Base-by-base conservation (phyloP, 2,113 vertebrate species). In the Pelusios castaneus region DNA sequence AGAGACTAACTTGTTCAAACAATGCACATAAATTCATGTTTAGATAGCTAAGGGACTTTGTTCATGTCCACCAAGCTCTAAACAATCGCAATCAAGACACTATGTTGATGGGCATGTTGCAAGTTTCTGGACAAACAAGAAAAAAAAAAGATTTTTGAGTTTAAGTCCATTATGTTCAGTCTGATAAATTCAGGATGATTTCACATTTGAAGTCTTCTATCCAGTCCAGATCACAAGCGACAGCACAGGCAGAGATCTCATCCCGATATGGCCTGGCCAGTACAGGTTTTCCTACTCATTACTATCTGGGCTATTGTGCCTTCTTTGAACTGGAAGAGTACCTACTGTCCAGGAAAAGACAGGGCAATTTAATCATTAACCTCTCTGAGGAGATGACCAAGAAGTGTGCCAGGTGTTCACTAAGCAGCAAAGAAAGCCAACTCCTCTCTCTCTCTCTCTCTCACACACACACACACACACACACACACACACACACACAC, bases 231-330 rank as follows among this genome's bases (percentile, higher is more conserved):
- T n/a, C 86, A 58, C 0, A 84, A 31, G n/a, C 14, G 92, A 82
- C 1, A 34, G 12, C 7, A 67, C 16, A 24, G 86, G 80, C 17
- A 78, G 88, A 19, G 31, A 82, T 3, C 87, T 2, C 22, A 31
- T 12, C 16, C 54, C 16, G 1, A 1, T 58, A 14, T 43, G 79
- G 34, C 13, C 77, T 51, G 29, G n/a, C 29, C 91, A 90, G 76
- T 0, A 4, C 0, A 43, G 4, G 13, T 19, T n/a, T 90, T 5
- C 13, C 16, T 11, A 25, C 10, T 0, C 1, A 34, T 8, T 67
- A n/a, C 34, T 67, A 19, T n/a, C 0, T 5, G 84, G 54, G 60
- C 47, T 21, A 60, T 14, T 2, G 1, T 70, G 38, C 6, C 4
- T 6, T 14, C 49, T 86, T 47, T 80, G 75, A 92, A 80, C 4